A percentile compares a stretch with the other conserved stretches of the same genome.
These are phyloP conservation scores for Phalacrocorax carbo DNA, from an alignment of 2,113 vertebrate species.

Conservation along the genomic window DNA sequence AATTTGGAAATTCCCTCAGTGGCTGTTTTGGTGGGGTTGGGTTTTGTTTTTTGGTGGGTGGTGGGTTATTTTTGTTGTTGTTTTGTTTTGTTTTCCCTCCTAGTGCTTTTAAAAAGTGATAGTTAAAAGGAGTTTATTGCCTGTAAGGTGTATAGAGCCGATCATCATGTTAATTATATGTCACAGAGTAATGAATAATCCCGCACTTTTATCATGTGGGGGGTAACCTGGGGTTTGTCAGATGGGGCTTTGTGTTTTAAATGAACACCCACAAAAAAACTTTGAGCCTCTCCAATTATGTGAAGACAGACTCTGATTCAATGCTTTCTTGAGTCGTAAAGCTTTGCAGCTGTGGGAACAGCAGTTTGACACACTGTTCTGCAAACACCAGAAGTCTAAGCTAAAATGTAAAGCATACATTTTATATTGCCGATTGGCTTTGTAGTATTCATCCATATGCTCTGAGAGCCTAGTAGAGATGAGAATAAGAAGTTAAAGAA, in stretches of 20 bases:
- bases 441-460: background rate
- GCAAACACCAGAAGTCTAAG: slow-evolving; percentile 32
- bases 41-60: too few species aligned
- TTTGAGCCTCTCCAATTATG: background rate
- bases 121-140: background rate
- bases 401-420: slow-evolving; percentile 35
- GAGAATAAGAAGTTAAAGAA: background rate
- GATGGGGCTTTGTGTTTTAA: slow-evolving; percentile 26
- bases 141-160: background rate
- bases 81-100: background rate
- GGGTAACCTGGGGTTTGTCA: slow-evolving; percentile 6
- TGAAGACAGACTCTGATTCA: slow-evolving; percentile 40
- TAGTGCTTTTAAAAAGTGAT: background rate
- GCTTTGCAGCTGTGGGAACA: slow-evolving; percentile 59
- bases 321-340: slow-evolving; percentile 14
- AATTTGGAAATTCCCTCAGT: background rate
- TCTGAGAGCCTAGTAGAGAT: background rate
- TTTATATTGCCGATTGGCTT: slow-evolving; percentile 8
- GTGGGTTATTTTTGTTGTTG: background rate
- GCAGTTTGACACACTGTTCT: slow-evolving; percentile 23
- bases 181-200: background rate
- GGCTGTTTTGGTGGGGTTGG: background rate
- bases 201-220: background rate
- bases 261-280: slow-evolving; percentile 19
- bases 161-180: background rate